These are phyloP conservation scores for Diadegma fenestrale DNA, from an alignment of 2,888 invertebrate genomes.

Conservation along the genomic window DNA sequence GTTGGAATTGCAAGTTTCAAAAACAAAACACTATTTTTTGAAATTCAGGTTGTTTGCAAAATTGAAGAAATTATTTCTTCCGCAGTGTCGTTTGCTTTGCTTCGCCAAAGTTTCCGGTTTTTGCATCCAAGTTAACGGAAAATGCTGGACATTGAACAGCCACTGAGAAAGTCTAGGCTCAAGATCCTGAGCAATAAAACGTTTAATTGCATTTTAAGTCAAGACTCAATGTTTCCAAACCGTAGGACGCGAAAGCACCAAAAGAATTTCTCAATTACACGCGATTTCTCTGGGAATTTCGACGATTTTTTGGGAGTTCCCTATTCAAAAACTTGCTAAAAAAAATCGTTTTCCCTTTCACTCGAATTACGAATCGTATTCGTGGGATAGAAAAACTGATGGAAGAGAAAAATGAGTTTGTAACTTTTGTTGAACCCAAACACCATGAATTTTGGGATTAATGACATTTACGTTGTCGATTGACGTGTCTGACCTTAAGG, in stretches of 20 bases:
- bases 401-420: background rate
- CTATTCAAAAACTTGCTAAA: background rate
- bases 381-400: background rate
- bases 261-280: background rate
- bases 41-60: no score
- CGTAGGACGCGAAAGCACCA: background rate
- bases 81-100: no score
- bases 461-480: conserved; percentile 11
- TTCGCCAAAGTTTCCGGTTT: background rate
- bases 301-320: background rate
- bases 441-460: background rate
- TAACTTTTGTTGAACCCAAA: background rate
- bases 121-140: background rate
- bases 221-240: background rate
- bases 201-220: conserved; percentile 16
- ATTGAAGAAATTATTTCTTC: no score
- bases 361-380: background rate
- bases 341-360: background rate
- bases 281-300: background rate
- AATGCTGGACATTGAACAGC: background rate
- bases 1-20: no score
- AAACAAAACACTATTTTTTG: no score
- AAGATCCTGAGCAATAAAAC: conserved; percentile 11
- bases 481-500: conserved; percentile 14
- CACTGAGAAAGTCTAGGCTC: background rate